Conservation (phyloP, 2,888 invertebrate species). For the Xylota sylvarum region DNA sequence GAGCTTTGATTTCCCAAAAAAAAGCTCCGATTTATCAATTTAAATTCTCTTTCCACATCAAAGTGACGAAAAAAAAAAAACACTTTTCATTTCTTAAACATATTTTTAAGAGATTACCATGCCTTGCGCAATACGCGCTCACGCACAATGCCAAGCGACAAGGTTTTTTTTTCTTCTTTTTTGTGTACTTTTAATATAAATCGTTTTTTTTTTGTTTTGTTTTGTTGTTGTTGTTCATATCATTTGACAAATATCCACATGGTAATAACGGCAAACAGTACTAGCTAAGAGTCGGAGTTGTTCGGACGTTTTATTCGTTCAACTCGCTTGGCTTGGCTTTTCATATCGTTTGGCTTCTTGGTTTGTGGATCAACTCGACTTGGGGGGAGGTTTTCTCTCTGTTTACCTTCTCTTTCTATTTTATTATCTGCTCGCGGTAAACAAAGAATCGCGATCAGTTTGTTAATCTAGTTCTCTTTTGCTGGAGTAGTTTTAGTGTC, state of each 20-base stretch:
- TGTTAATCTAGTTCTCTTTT: constrained; percentile 19
- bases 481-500: not conserved
- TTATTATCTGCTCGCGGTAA: constrained; percentile 25
- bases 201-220: constrained; percentile 18
- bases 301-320: constrained; percentile 37
- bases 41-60: not conserved
- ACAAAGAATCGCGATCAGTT: constrained; percentile 51
- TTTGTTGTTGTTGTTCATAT: too few species aligned
- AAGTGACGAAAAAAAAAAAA: not conserved
- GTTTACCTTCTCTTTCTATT: constrained; percentile 37
- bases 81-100: not conserved
- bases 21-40: not conserved
- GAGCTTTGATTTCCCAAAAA: constrained; percentile 6
- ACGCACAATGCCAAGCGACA: constrained; percentile 5
- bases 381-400: constrained; percentile 8
- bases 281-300: constrained; percentile 59
- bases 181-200: not conserved
- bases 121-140: constrained; percentile 1
- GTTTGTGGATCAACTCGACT: constrained; percentile 17
- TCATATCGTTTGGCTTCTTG: constrained; percentile 26
- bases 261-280: constrained; percentile 48
- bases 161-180: constrained; percentile 22
- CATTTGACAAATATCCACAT: constrained; percentile 23
- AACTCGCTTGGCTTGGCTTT: constrained; percentile 22
- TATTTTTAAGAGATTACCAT: constrained; percentile 16